Percentiles rank a stretch among this genome's conserved stretches.
phyloP scores from a whole-genome alignment of 2,797 vertebrate genomes.

The Pangasius macronema region DNA sequence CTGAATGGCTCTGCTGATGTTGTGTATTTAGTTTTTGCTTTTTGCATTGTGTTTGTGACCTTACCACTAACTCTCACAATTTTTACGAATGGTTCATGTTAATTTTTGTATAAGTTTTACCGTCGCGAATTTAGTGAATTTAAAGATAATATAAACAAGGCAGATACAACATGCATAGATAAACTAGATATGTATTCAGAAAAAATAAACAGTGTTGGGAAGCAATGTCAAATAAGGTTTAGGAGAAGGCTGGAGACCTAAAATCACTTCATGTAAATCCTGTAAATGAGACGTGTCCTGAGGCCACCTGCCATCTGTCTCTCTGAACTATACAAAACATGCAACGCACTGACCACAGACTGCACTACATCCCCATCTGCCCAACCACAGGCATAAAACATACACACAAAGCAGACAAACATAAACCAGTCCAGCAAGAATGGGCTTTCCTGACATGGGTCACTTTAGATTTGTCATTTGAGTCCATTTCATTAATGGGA shows the following conservation, averaged over 20 bases:
- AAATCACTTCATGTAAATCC: conserved; percentile 41
- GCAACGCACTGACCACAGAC: conserved; percentile 52
- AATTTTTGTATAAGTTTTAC: too few species aligned
- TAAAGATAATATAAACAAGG: not conserved
- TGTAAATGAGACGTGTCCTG: conserved; percentile 68
- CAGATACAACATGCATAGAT: not conserved
- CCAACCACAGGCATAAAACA: conserved; percentile 39
- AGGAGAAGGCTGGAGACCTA: not conserved
- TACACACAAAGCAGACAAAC: conserved; percentile 35
- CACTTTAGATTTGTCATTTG: conserved; percentile 27
- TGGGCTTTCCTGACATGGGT: not conserved
- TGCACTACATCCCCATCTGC: conserved; percentile 44
- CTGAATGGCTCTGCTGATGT: not conserved
- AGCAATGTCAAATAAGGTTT: conserved; percentile 4
- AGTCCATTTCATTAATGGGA: conserved; percentile 15
- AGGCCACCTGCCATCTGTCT: conserved; percentile 67
- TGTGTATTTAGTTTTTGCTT: not conserved
- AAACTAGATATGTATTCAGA: not conserved
- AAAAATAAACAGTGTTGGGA: not conserved
- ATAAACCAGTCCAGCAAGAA: conserved; percentile 35
- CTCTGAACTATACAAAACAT: conserved; percentile 58
- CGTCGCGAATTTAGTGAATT: too few species aligned
- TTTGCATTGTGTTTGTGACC: not conserved
- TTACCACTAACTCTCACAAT: too few species aligned
- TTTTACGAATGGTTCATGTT: too few species aligned